Percentiles rank a stretch among this genome's conserved stretches.
Conservation (phyloP, 2,113 vertebrate genomes). For the Oenanthe melanoleuca region DNA sequence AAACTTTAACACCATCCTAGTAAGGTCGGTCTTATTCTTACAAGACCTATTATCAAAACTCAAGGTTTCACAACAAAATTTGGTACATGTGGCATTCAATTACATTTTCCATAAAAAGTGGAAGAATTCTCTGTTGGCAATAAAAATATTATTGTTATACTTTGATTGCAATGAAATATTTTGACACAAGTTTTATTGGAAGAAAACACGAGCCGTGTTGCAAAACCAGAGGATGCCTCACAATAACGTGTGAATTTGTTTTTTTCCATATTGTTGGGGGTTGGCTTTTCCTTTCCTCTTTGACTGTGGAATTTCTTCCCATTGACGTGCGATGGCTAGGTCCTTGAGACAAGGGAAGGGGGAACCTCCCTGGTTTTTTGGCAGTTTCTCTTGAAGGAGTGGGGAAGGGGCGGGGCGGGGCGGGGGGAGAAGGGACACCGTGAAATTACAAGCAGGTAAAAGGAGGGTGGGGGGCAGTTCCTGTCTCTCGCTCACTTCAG, state of each 20-base stretch:
- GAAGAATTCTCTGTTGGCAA: not conserved
- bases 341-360: too few relatives aligned
- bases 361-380: too few relatives aligned
- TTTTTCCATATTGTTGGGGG: not conserved
- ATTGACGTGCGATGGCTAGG: too few relatives aligned
- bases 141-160: not conserved
- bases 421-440: too few relatives aligned
- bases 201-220: not conserved
- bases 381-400: too few relatives aligned
- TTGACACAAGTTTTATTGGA: not conserved
- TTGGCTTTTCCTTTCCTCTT: too few relatives aligned
- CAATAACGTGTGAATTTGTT: accelerated
- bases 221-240: not conserved
- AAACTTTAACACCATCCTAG: not conserved
- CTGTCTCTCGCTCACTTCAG: too few relatives aligned
- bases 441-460: too few relatives aligned
- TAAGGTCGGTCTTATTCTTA: not conserved
- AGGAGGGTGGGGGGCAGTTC: too few relatives aligned
- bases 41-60: not conserved
- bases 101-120: not conserved
- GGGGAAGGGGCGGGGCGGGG: too few relatives aligned
- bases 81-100: not conserved
- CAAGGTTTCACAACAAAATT: not conserved
- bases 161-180: not conserved
- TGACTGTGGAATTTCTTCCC: too few relatives aligned